These are phyloP conservation scores for Euphonia xanthogaster DNA, from an alignment of 2,797 vertebrate genomes.

Conservation along the genomic window DNA sequence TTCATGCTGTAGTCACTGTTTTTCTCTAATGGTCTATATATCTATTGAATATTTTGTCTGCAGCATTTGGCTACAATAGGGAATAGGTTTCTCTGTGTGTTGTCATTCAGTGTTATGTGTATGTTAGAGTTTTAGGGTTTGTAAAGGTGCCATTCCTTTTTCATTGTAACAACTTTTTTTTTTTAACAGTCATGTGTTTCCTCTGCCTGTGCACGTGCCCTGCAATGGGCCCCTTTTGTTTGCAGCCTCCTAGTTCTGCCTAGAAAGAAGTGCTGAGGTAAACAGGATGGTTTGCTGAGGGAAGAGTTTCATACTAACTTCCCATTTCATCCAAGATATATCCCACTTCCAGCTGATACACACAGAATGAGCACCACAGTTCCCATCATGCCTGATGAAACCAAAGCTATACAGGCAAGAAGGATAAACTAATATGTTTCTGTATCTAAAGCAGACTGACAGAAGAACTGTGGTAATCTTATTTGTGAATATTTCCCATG, in stretches of 20 bases:
- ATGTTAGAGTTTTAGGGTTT: not conserved
- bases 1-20: not conserved
- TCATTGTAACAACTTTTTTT: not conserved
- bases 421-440: not conserved
- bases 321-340: not conserved
- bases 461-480: not conserved
- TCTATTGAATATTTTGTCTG: not conserved
- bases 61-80: not conserved
- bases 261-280: not conserved
- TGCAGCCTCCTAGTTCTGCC: not conserved
- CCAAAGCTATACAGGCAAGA: not conserved
- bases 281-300: not conserved
- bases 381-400: not conserved
- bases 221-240: not conserved
- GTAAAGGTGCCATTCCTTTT: not conserved
- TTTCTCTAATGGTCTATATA: not conserved
- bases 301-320: not conserved
- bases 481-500: not conserved
- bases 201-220: not conserved
- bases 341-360: not conserved
- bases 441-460: not conserved
- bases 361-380: fast-evolving
- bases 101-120: not conserved
- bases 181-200: not conserved
- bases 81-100: not conserved